Base-by-base conservation (phyloP, 2,888 invertebrate species). In the Oscheius onirici region DNA sequence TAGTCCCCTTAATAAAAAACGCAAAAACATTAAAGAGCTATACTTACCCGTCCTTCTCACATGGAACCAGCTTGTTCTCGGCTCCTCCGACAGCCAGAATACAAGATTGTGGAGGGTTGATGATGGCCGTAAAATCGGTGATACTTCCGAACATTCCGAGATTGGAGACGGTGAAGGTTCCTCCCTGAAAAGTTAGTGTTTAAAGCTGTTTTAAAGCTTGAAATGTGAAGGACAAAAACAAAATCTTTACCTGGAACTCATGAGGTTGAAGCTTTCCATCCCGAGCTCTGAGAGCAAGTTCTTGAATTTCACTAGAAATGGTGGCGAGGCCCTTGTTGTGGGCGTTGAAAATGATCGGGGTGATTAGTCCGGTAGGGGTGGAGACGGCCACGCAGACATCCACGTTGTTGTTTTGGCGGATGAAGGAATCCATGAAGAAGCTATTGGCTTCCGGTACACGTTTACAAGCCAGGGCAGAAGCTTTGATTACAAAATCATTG, bases 351-450 rank as follows among this genome's bases (percentile, higher is more conserved):
- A 99, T 91, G 82, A 99, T 99, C 2, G 99, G 99, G 0, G 99
- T 99, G 75, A 99, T 95, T 17, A 99, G 91, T 0, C 99, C 99
- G 75, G 91, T 91, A 3, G 95, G 94, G 0, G 97, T 97, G 73
- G 95, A 94, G 5, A 99, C 99, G 0, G 99, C 97, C 71, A 99
- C 94, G 85, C 94, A 94, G 1, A 99, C 93, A 88, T 99, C 99
- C 11, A 97, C 97, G 84, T 77, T 76, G 71, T 86, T 79, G 67
- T 88, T 86, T 69, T 86, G 84, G 22, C 86, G 77, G 63, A 91
- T 92, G 84, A 92, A 92, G 6, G 92, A 91, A 69, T 94, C 96
- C 92, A 95, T 92, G 97, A 97, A 99, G 72, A 94, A 92, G 1
- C 95, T 93, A 89, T 99, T 99, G 10, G 93, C 93, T 85, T 95